phyloP scores from a whole-genome alignment of 2,888 invertebrate genomes.

The Melikaiella ostensackeni region DNA sequence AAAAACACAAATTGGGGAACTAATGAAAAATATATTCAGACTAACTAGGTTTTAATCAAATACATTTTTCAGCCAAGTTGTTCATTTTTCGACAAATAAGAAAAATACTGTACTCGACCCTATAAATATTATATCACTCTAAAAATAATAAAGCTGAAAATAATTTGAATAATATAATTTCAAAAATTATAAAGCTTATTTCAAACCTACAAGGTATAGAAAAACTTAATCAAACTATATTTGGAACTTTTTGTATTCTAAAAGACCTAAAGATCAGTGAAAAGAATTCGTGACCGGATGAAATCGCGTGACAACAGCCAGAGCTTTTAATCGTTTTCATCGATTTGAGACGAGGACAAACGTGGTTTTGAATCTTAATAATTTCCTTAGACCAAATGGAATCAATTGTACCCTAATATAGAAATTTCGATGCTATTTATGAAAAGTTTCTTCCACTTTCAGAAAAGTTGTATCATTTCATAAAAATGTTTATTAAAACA shows the following conservation, averaged over 20 bases:
- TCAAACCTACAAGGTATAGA: too few species aligned
- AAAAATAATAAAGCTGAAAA: too few species aligned
- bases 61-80: too few species aligned
- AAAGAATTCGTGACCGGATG: constrained; percentile 28
- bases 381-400: constrained; percentile 4
- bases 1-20: not conserved
- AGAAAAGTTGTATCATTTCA: too few species aligned
- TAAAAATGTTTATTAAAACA: too few species aligned
- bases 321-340: constrained; percentile 24
- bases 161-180: too few species aligned
- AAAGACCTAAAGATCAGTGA: not conserved
- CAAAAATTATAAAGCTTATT: too few species aligned
- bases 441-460: not conserved
- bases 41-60: not conserved
- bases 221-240: not conserved
- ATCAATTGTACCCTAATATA: not conserved
- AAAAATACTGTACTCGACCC: too few species aligned
- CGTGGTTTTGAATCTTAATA: not conserved
- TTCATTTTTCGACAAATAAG: too few species aligned
- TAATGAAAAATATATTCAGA: not conserved
- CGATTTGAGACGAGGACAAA: constrained; percentile 32
- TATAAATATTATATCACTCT: too few species aligned
- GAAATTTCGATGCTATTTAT: constrained; percentile 15
- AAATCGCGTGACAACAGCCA: constrained; percentile 33
- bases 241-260: not conserved